phyloP scores from a whole-genome alignment of 1,140 invertebrate species.

The Maniola jurtina region DNA sequence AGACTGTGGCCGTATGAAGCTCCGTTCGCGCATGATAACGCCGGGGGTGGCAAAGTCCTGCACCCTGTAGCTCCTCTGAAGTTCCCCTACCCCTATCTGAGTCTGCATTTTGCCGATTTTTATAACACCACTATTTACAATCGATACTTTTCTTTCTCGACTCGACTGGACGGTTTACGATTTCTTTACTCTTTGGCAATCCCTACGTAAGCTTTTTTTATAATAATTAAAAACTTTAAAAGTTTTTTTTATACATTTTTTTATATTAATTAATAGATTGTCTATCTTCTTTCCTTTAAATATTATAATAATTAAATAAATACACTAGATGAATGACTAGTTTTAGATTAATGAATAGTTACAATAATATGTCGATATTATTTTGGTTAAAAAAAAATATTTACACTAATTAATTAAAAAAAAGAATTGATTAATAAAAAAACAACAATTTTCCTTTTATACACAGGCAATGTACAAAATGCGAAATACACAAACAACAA shows the following conservation, averaged over 20 bases:
- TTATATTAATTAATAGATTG: conserved; percentile 27
- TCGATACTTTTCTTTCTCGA: conserved; percentile 7
- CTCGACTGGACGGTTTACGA: conserved; percentile 29
- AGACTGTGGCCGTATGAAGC: conserved; percentile 80
- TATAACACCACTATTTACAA: conserved; percentile 18
- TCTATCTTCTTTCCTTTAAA: conserved; percentile 45
- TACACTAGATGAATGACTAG: conserved; percentile 78
- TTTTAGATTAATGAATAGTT: conserved; percentile 72
- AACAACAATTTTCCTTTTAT: conserved; percentile 36
- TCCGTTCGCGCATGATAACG: conserved; percentile 80
- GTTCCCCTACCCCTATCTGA: conserved; percentile 65
- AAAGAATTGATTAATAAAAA: conserved; percentile 20
- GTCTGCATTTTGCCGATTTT: conserved; percentile 59
- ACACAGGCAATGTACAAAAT: conserved; percentile 34
- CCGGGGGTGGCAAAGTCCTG: conserved; percentile 77
- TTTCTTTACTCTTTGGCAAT: conserved; percentile 33
- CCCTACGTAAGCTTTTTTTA: conserved; percentile 20
- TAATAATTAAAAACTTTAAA: conserved; percentile 33
- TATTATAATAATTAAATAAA: conserved; percentile 54
- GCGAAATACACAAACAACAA: conserved; percentile 29
- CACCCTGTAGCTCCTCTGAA: conserved; percentile 76
- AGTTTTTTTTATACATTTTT: conserved; percentile 35
- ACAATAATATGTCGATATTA: conserved; percentile 52
- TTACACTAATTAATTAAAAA: conserved; percentile 34
- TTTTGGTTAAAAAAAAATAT: conserved; percentile 45